Evolutionary conservation across 2,797 vertebrate species (phyloP), one percentile per base, ranked within the genome.

Genomic region (Sebastes cheni): DNA sequence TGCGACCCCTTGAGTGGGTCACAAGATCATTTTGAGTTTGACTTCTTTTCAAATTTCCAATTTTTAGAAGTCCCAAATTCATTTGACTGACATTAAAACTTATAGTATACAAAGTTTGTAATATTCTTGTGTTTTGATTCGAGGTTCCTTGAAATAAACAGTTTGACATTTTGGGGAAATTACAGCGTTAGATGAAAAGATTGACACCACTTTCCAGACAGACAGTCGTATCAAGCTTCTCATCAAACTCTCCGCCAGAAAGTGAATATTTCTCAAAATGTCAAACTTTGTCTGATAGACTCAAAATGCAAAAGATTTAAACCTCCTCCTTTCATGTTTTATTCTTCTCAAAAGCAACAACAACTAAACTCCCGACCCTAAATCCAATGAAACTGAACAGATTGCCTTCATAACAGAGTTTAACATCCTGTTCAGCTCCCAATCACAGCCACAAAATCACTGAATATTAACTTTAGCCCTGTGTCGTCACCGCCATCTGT

Each of bases 401-500:
- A 81, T 39, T 81, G 83, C 54, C 69, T n/a, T 54, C 76, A 66
- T 58, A 39, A 67, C 65, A 23, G 80, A n/a, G 73, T 74, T 88
- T 56, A 75, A 16, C 75, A 25, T 54, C 71, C 62, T 42, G 30
- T 3, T 27, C 39, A 0, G 67, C 25, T 72, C 39, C 42, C 29
- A 27, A 1, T 66, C 78, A 25, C 80, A 84, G 71, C 60, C 10
- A 62, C 11, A 32, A 39, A 56, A 60, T 58, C 80, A 46, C 74
- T 75, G 75, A 89, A 83, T 88, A 55, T 88, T 75, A 86, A 73
- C 78, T 70, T 79, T 69, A 81, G 70, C 71, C 77, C 23, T 4
- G 30, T 60, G 79, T 54, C n/a, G 23, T 78, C 84, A 65, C 18
- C 18, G 42, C 85, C 91, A 91, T 89, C 90, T 91, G 91, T 86